Percentiles rank a stretch among this genome's conserved stretches.
These are phyloP conservation scores for Antitype chi DNA, from an alignment of 2,888 invertebrate genomes.

Conservation along the genomic window DNA sequence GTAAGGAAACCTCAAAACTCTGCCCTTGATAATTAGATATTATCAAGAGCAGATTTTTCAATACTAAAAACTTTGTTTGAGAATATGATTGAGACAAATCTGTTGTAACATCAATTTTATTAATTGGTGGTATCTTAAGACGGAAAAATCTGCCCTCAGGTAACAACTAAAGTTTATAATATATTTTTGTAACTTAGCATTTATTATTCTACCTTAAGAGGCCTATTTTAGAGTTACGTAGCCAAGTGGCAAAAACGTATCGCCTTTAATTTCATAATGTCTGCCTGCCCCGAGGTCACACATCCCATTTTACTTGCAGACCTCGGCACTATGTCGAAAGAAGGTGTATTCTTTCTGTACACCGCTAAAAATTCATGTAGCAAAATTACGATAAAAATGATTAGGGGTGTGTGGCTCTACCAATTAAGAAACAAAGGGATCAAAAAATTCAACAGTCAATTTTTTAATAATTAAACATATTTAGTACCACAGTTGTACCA, in stretches of 20 bases:
- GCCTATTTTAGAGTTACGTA: not conserved
- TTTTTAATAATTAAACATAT: too few species aligned
- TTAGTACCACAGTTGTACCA: too few species aligned
- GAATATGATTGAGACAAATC: not conserved
- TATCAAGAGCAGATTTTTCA: too few species aligned
- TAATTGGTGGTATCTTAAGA: not conserved
- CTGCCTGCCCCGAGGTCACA: not conserved
- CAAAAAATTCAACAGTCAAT: not conserved
- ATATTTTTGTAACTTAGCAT: not conserved
- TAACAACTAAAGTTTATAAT: not conserved
- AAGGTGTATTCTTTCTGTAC: not conserved
- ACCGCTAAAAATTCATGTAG: not conserved
- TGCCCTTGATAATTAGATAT: too few species aligned
- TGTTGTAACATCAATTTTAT: not conserved
- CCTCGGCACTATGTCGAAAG: not conserved
- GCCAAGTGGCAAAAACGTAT: not conserved
- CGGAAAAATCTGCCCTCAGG: not conserved
- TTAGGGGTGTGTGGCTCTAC: not conserved
- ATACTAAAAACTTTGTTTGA: not conserved
- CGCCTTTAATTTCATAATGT: not conserved
- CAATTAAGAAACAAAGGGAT: not conserved
- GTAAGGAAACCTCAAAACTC: conserved; percentile 81
- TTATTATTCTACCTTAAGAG: not conserved
- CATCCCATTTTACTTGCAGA: not conserved
- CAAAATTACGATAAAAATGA: not conserved